A percentile compares a stretch with the other conserved stretches of the same genome.
phyloP scores from a whole-genome alignment of 2,888 invertebrate species.

The Mesorhabditis sp. region DNA sequence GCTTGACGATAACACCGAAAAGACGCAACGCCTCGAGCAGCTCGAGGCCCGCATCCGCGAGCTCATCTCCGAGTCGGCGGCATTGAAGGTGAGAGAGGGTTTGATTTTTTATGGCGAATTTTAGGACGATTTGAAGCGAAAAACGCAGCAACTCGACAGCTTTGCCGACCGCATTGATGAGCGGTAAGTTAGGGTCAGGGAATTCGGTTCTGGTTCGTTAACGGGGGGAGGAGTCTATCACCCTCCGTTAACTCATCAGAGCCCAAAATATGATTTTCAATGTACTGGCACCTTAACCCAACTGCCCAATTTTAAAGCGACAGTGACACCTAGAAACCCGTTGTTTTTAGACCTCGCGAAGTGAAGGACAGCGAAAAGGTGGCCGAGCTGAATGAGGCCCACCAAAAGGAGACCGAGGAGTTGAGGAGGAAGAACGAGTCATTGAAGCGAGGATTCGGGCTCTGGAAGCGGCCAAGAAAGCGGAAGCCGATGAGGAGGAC shows the following conservation, averaged over 20 bases:
- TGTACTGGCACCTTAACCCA: too few species aligned
- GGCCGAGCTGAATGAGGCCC: background rate
- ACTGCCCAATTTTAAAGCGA: too few species aligned
- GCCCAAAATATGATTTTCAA: too few species aligned
- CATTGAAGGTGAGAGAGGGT: background rate
- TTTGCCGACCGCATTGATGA: constrained; percentile 4
- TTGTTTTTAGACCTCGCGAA: background rate
- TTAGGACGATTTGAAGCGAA: background rate
- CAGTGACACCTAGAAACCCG: background rate
- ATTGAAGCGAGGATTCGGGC: background rate
- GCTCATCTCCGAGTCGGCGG: background rate
- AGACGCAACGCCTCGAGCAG: background rate
- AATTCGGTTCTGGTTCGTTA: background rate
- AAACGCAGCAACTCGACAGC: background rate
- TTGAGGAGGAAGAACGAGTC: background rate
- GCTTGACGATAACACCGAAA: background rate
- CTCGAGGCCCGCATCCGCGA: background rate
- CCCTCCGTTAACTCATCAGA: too few species aligned
- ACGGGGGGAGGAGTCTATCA: too few species aligned
- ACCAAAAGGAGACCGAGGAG: background rate
- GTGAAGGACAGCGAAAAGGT: constrained; percentile 6
- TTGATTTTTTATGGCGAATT: background rate
- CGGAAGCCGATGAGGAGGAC: background rate
- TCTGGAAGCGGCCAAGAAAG: background rate
- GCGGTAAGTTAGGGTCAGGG: background rate